A percentile compares a stretch with the other conserved stretches of the same genome.
Evolutionary conservation across 2,797 vertebrate genomes (phyloP).

Genomic region (Acanthis flammea): DNA sequence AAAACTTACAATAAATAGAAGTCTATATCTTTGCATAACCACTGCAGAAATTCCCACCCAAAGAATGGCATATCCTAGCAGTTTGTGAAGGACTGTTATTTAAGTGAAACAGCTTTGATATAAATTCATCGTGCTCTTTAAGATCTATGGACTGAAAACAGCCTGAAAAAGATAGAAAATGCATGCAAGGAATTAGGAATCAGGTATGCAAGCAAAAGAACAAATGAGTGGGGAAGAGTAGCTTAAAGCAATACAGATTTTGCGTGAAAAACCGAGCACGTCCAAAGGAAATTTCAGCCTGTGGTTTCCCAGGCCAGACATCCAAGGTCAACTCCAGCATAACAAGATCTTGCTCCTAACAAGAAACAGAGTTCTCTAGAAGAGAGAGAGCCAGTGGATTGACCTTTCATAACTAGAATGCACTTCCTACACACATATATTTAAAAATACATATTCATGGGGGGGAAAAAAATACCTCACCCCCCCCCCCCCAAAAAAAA

Average conservation of each 20-base stretch:
- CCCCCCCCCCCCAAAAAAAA: not conserved
- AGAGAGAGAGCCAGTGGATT: not conserved
- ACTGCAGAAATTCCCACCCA: not conserved
- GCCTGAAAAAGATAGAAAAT: not conserved
- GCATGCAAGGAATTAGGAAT: not conserved
- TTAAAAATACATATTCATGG: not conserved
- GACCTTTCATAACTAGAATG: not conserved
- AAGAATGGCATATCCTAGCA: not conserved
- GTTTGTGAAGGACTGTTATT: not conserved
- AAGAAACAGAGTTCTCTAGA: not conserved
- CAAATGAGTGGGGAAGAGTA: not conserved
- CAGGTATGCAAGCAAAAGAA: not conserved
- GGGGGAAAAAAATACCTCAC: not conserved
- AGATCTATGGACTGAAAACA: not conserved
- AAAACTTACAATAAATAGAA: not conserved
- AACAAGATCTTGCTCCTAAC: not conserved
- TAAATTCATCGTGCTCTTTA: not conserved
- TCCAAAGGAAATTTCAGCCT: not conserved
- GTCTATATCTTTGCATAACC: not conserved
- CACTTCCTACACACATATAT: not conserved
- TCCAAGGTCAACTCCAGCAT: not conserved
- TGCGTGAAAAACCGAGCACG: not conserved
- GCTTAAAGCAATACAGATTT: not conserved
- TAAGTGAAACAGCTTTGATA: not conserved
- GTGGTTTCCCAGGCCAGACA: not conserved